These are phyloP conservation scores for Lophotis ruficrista DNA, from an alignment of 2,113 vertebrate genomes.

Conservation along the genomic window DNA sequence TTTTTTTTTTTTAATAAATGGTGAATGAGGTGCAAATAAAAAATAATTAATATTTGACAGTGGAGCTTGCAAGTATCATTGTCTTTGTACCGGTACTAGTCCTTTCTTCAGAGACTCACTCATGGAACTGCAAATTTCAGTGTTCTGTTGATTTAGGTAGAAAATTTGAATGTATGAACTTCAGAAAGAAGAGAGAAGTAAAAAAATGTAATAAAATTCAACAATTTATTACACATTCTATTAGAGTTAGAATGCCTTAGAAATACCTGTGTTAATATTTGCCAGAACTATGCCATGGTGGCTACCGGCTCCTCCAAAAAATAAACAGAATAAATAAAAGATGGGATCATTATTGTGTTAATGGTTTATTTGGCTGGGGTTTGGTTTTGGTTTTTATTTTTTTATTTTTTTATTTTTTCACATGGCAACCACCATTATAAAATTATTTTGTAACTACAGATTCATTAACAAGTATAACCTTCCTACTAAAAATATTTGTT, in stretches of 20 bases:
- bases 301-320: background rate
- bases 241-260: background rate
- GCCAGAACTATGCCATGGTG: background rate
- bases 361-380: background rate
- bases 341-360: background rate
- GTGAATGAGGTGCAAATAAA: slow-evolving; percentile 54
- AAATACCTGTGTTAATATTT: background rate
- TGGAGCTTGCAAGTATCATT: background rate
- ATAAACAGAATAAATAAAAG: background rate
- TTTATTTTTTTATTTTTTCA: background rate
- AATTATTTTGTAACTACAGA: background rate
- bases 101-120: background rate
- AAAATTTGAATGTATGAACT: background rate
- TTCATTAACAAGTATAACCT: background rate
- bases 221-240: background rate
- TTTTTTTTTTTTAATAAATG: slow-evolving; percentile 28
- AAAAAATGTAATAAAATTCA: background rate
- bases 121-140: background rate
- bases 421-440: background rate
- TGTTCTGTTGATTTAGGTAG: background rate
- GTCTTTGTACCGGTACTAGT: background rate
- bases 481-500: background rate
- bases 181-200: background rate
- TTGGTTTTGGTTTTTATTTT: background rate
- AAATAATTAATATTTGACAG: slow-evolving; percentile 53